Percentiles rank a stretch among this genome's conserved stretches.
Evolutionary conservation across 1,140 invertebrate species (phyloP).

Genomic region (Drosophila ananassae): DNA sequence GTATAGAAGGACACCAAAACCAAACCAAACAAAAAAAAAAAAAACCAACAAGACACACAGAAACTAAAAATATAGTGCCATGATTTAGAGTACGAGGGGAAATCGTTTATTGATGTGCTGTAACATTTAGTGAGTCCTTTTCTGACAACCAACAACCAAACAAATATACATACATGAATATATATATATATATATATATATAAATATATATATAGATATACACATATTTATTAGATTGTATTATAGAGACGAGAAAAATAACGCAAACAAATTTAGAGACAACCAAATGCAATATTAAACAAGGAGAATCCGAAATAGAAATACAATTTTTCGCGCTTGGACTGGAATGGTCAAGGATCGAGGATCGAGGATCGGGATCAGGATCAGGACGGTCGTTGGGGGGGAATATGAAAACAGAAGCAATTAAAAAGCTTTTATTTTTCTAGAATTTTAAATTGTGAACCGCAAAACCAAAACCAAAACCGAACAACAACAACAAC

Average conservation of each 20-base stretch:
- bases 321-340: slow-evolving; percentile 56
- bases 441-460: slow-evolving; percentile 71
- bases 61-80: slow-evolving; percentile 67
- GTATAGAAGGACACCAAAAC: slow-evolving; percentile 35
- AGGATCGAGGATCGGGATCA: slow-evolving; percentile 7
- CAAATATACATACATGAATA: slow-evolving; percentile 21
- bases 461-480: slow-evolving; percentile 27
- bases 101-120: slow-evolving; percentile 56
- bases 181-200: slow-evolving; percentile 4
- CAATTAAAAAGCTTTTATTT: slow-evolving; percentile 81
- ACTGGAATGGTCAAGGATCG: slow-evolving; percentile 5
- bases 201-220: slow-evolving; percentile 16
- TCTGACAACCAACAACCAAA: slow-evolving; percentile 37
- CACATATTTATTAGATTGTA: slow-evolving; percentile 49
- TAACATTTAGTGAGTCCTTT: slow-evolving; percentile 59
- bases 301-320: slow-evolving; percentile 27
- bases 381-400: slow-evolving; percentile 18
- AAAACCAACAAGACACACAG: slow-evolving; percentile 34
- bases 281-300: slow-evolving; percentile 27
- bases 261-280: slow-evolving; percentile 25
- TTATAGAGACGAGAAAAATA: slow-evolving; percentile 28
- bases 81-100: slow-evolving; percentile 27
- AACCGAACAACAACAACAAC: slow-evolving; percentile 12
- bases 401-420: slow-evolving; percentile 61
- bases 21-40: too few species aligned